Conservation (phyloP, 2,113 vertebrate genomes). For the Melanerpes formicivorus region DNA sequence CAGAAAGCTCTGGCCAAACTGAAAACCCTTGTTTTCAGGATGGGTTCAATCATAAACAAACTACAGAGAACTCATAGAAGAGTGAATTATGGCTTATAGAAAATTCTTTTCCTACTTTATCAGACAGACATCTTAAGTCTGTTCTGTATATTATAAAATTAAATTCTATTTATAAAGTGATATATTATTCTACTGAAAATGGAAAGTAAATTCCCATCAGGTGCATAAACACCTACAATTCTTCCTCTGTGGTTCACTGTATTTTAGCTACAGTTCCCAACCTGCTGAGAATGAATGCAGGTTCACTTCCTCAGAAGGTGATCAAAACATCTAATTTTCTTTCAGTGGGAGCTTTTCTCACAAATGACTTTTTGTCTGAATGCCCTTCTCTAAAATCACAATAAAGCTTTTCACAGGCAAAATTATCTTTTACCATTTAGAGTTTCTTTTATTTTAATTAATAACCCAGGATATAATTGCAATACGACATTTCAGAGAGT, state of each 20-base stretch:
- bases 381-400: constrained; percentile 26
- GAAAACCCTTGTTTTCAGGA: not conserved
- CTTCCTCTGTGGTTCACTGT: constrained; percentile 3
- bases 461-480: constrained; percentile 33
- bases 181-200: not conserved
- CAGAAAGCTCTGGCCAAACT: not conserved
- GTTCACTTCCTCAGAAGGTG: not conserved
- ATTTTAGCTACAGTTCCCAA: not conserved
- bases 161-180: not conserved
- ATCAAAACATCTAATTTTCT: constrained; percentile 34
- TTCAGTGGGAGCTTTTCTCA: constrained; percentile 14
- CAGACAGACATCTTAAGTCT: not conserved
- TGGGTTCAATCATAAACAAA: not conserved
- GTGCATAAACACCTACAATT: not conserved
- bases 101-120: not conserved
- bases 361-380: constrained; percentile 32
- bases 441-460: constrained; percentile 49
- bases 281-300: not conserved
- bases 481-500: constrained; percentile 31
- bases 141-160: not conserved
- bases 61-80: not conserved
- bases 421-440: constrained; percentile 37
- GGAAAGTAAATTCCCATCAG: not conserved
- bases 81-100: not conserved
- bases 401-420: constrained; percentile 26